Base-by-base conservation (phyloP, 2,888 invertebrate species). In the Oasisia sp. region DNA sequence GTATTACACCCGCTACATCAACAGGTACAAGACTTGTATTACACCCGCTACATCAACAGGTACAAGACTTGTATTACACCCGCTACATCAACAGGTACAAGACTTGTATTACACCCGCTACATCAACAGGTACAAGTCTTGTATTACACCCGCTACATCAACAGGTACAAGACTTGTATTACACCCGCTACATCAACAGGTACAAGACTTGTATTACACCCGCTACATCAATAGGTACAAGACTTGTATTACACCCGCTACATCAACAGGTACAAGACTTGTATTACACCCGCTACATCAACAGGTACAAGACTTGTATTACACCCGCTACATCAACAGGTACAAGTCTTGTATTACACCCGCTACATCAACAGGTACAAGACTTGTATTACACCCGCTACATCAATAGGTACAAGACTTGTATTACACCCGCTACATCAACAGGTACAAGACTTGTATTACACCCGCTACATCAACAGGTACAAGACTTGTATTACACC, bases 111-210 rank as follows among this genome's bases (percentile, higher is more conserved):
- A 38, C 38, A 38, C 1, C 27, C n/a, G 5, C 58, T 95, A 95
- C 89, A 94, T 95, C 32, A 96, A 95, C 93, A 95, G 95, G 96
- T 96, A 58, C 19, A 19, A 14, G 27, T 5, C 58, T 5, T 19
- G 19, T 27, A 58, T 58, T 58, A 5, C 14, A n/a, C n/a, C n/a
- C n/a, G n/a, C n/a, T n/a, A 74, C 27, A 56, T 11, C 19, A 56
- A 38, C 50, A 50, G 50, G 9, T 14, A n/a, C n/a, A n/a, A n/a
- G n/a, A n/a, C n/a, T n/a, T n/a, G n/a, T n/a, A n/a, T n/a, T n/a
- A n/a, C n/a, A 94, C 96, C 90, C 92, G 95, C 58, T 95, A 95
- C 89, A 94, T 95, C 32, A 96, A 95, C 93, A 95, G 95, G 96
- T 96, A 58, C 19, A 19, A 14, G 27, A 27, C 58, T 5, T 19